Conservation (phyloP, 2,113 vertebrate genomes). For the Siniperca knerii region DNA sequence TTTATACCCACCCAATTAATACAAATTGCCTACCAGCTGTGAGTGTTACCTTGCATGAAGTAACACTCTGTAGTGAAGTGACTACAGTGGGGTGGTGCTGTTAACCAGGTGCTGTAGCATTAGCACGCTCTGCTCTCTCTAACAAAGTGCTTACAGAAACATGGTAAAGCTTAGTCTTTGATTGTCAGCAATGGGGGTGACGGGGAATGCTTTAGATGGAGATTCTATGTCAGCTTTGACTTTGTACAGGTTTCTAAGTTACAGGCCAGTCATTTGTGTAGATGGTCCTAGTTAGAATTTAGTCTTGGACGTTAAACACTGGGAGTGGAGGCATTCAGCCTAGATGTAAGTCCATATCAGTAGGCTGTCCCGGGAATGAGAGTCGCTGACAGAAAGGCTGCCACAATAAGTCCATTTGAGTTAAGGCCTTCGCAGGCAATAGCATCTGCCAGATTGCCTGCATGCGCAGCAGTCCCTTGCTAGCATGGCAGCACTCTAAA, state of each 20-base stretch:
- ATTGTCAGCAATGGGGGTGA: background rate
- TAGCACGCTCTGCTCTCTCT: conserved; percentile 1
- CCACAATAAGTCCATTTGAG: conserved; percentile 19
- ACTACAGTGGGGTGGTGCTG: background rate
- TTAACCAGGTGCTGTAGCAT: background rate
- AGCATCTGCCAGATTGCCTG: conserved; percentile 42
- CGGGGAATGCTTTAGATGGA: background rate
- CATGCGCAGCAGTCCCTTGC: conserved; percentile 21
- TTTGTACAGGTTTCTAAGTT: conserved; percentile 8
- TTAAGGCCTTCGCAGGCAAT: conserved; percentile 24
- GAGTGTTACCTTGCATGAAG: background rate
- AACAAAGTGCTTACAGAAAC: background rate
- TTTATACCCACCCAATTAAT: background rate
- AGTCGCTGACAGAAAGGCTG: conserved; percentile 42
- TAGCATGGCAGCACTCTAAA: conserved; percentile 36
- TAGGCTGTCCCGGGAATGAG: conserved; percentile 5
- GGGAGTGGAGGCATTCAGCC: conserved; percentile 9
- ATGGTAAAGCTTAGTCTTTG: background rate
- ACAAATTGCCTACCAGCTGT: background rate
- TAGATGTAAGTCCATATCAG: conserved; percentile 4
- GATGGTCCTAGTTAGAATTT: background rate
- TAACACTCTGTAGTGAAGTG: background rate
- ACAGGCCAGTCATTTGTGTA: background rate
- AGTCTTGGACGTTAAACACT: background rate
- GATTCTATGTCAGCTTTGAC: background rate